Evolutionary conservation across 2,113 vertebrate genomes (phyloP), one percentile per base, ranked within the genome.

Genomic region (Erpornis zantholeuca): DNA sequence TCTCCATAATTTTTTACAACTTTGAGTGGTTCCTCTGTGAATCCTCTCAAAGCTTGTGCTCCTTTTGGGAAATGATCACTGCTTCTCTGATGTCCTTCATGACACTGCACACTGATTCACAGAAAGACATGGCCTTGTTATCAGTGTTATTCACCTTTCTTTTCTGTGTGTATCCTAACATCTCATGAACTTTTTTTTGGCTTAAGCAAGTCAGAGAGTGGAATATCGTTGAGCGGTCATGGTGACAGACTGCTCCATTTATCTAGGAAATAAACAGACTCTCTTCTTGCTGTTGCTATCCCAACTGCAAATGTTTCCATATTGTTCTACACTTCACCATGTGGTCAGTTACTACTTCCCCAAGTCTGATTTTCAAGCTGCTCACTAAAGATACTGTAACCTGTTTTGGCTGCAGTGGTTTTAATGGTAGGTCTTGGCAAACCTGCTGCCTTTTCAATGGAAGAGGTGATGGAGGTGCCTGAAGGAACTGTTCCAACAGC

Each of bases 51-150:
- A 45, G 16, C 68, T 13, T 59, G 33, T 75, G 61, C 42, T 78
- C 78, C n/a, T 29, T 73, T 36, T 65, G 22, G 31, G 19, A 78
- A 10, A 21, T 50, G 6, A 60, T 53, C 31, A 29, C 0, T 36
- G 45, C 19, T 76, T 89, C 49, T 54, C 14, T 3, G 0, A 19
- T 53, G 23, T 81, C 53, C 40, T 56, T 5, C 1, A 0, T 64
- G 21, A 50, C 16, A 33, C 60, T 56, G 42, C 15, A 36, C 21
- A 7, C 29, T 54, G 49, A 59, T 72, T 60, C 71, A 61, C 10
- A 29, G 45, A 69, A 85, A 49, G 50, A 60, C 4, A 36, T 52
- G 17, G 11, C 40, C 21, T 2, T 57, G 16, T 79, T 87, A 54
- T 16, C 22, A 17, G 3, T 40, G 24, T 78, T 10, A 21, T 36